Percentiles rank a stretch among this genome's conserved stretches.
Conservation (phyloP, 2,888 invertebrate species). For the Acanthosepion lycidas region DNA sequence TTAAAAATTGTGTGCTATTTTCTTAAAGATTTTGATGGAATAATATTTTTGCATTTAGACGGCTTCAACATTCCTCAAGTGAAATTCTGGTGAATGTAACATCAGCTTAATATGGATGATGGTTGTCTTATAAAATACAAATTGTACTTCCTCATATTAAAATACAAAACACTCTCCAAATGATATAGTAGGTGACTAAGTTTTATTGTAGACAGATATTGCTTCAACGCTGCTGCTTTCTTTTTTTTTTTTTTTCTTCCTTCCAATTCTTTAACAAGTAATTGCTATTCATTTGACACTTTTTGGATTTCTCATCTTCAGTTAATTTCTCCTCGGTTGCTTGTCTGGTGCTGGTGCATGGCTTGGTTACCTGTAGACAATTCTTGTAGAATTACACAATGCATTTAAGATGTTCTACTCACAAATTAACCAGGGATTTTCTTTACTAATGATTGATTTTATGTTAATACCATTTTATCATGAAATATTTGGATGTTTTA, state of each 20-base stretch:
- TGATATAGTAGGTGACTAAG: background rate
- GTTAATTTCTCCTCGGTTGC: background rate
- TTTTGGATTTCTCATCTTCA: background rate
- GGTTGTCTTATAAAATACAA: background rate
- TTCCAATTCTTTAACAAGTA: background rate
- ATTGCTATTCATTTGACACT: background rate
- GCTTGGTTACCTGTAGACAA: background rate
- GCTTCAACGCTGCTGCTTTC: background rate
- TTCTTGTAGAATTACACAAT: too few relatives aligned
- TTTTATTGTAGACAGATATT: background rate
- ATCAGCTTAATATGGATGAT: background rate
- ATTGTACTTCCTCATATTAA: background rate
- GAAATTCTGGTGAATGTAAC: conserved; percentile 33
- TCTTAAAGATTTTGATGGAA: background rate
- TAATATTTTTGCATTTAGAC: conserved; percentile 5
- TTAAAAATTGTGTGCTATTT: background rate
- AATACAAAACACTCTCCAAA: background rate
- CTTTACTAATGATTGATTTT: too few relatives aligned
- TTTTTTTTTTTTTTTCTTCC: background rate
- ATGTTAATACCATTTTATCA: too few relatives aligned
- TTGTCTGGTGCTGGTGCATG: conserved; percentile 8
- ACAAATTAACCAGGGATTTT: too few relatives aligned
- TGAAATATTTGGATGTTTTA: too few relatives aligned
- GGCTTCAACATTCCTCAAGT: conserved; percentile 33
- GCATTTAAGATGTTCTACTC: too few relatives aligned